A percentile compares a stretch with the other conserved stretches of the same genome.
These are phyloP conservation scores for Chrysolina haemoptera DNA, from an alignment of 2,888 invertebrate species.

Conservation along the genomic window DNA sequence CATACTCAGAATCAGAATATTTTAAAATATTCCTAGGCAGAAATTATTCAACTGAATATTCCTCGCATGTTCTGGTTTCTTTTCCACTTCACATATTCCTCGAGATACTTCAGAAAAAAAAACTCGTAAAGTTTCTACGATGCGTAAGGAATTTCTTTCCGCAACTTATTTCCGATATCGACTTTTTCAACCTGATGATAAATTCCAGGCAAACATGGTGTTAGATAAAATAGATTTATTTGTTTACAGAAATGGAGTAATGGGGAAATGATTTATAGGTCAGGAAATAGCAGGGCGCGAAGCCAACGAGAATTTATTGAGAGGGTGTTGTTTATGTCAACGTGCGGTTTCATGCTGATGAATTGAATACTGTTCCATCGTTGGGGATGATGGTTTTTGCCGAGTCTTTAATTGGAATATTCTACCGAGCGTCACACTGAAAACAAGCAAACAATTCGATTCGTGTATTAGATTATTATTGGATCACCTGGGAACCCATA, in stretches of 20 bases:
- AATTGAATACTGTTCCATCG: background rate
- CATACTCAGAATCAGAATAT: no score
- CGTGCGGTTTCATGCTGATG: background rate
- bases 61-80: background rate
- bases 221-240: constrained; percentile 34
- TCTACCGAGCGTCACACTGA: no score
- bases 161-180: constrained; percentile 26
- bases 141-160: constrained; percentile 22
- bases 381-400: background rate
- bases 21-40: no score
- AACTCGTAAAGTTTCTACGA: background rate
- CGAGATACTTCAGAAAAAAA: constrained; percentile 3
- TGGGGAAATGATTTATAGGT: constrained; percentile 27
- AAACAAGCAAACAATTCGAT: no score
- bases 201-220: constrained; percentile 24
- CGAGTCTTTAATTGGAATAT: background rate
- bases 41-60: no score
- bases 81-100: background rate
- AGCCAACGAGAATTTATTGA: background rate
- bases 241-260: constrained; percentile 29
- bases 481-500: no score
- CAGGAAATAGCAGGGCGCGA: constrained; percentile 12
- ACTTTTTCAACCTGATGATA: constrained; percentile 12
- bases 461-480: no score
- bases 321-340: constrained; percentile 10